Conservation (phyloP, 1,140 invertebrate species). For the Panonychus citri region DNA sequence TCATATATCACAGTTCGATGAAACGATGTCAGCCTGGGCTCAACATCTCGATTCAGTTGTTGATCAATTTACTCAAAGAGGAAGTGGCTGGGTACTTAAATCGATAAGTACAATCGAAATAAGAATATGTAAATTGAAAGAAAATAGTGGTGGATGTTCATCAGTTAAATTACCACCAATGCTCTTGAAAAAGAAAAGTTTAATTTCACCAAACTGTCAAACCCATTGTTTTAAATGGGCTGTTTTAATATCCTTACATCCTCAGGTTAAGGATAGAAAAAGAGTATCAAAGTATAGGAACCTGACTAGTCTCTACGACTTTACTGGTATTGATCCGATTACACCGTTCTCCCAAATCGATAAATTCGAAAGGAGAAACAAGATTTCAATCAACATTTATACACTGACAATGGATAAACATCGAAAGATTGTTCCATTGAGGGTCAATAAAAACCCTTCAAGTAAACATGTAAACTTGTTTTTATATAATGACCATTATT, state of each 20-base stretch:
- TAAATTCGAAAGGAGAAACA: constrained; percentile 3
- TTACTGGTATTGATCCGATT: neutral
- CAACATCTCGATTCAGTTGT: neutral
- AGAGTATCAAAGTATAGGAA: neutral
- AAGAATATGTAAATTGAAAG: neutral
- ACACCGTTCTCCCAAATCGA: neutral
- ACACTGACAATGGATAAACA: neutral
- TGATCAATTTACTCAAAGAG: neutral
- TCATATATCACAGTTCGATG: too few relatives aligned
- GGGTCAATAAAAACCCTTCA: neutral
- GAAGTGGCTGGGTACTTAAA: neutral
- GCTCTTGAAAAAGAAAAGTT: neutral
- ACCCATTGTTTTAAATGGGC: constrained; percentile 9
- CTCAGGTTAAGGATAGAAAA: neutral
- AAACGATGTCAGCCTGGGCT: too few relatives aligned
- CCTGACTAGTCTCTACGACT: neutral
- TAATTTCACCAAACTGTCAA: neutral
- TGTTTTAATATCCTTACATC: constrained; percentile 1
- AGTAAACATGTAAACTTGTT: constrained; percentile 5
- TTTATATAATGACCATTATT: constrained; percentile 1
- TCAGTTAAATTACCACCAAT: neutral
- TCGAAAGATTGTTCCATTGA: neutral
- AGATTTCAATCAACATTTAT: constrained; percentile 5
- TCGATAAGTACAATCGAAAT: neutral
- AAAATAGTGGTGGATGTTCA: neutral